phyloP scores from a whole-genome alignment of 2,888 invertebrate species.

The Acanthosepion lycidas region DNA sequence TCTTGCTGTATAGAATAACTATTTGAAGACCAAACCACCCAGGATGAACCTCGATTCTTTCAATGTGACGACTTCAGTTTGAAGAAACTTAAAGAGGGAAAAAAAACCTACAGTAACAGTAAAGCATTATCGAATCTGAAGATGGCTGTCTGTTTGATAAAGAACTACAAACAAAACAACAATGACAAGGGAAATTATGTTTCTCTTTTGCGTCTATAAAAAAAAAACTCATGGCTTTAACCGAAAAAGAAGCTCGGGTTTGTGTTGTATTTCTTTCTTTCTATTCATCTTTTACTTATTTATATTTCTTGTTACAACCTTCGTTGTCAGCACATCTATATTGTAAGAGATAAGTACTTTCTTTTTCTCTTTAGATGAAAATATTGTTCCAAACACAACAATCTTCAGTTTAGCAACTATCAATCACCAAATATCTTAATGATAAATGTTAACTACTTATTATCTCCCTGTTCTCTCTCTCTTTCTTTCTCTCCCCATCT shows the following conservation, averaged over 20 bases:
- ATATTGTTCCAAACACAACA: too few relatives aligned
- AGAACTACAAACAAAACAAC: not conserved
- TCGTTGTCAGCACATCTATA: not conserved
- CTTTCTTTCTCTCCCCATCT: not conserved
- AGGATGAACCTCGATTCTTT: not conserved
- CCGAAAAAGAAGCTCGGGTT: not conserved
- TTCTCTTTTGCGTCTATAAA: not conserved
- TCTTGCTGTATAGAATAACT: not conserved
- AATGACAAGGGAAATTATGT: not conserved
- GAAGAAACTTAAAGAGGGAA: not conserved
- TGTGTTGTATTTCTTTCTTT: not conserved
- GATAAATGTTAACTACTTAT: too few relatives aligned
- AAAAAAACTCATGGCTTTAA: not conserved
- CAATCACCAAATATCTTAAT: too few relatives aligned
- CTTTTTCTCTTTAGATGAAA: too few relatives aligned
- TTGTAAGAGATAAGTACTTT: too few relatives aligned
- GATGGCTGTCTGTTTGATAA: not conserved
- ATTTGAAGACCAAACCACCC: not conserved
- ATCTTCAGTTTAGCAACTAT: too few relatives aligned
- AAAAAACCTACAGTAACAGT: not conserved
- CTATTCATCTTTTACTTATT: not conserved
- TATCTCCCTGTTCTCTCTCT: not conserved
- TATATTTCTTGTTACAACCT: not conserved
- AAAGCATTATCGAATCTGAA: not conserved
- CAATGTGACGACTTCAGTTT: not conserved